Percentiles rank a stretch among this genome's conserved stretches.
Conservation (phyloP, 1,140 invertebrate species). For the Pteromalus puparum region DNA sequence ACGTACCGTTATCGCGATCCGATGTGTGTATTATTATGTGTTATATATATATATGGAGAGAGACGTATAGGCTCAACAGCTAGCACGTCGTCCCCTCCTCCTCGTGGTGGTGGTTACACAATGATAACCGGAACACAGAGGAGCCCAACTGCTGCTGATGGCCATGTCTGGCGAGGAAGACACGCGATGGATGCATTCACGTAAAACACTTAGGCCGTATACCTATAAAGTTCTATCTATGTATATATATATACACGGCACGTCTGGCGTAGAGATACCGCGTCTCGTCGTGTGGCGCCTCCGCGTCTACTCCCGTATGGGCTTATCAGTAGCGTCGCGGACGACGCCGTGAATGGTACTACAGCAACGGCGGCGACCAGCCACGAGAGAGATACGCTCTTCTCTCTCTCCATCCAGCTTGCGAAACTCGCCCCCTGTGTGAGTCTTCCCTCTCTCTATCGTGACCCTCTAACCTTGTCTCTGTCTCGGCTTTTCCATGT, state of each 20-base stretch:
- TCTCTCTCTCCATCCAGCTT: background rate
- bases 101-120: background rate
- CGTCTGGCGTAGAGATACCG: background rate
- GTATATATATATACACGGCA: background rate
- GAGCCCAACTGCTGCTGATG: background rate
- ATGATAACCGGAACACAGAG: background rate
- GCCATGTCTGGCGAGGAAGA: background rate
- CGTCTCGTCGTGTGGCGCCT: background rate
- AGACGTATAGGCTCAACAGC: too few species aligned
- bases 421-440: background rate
- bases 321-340: constrained; percentile 1
- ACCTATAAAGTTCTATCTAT: too few species aligned
- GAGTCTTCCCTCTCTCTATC: constrained; percentile 10
- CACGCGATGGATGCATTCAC: background rate
- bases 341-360: constrained; percentile 11
- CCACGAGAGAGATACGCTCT: background rate
- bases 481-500: background rate
- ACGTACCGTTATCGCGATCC: constrained; percentile 48
- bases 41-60: background rate
- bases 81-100: background rate
- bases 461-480: constrained; percentile 14
- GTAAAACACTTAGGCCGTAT: too few species aligned
- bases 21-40: background rate
- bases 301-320: background rate
- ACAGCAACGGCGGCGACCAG: background rate